Conservation (phyloP, 2,888 invertebrate genomes). For the Drosophila putrida region DNA sequence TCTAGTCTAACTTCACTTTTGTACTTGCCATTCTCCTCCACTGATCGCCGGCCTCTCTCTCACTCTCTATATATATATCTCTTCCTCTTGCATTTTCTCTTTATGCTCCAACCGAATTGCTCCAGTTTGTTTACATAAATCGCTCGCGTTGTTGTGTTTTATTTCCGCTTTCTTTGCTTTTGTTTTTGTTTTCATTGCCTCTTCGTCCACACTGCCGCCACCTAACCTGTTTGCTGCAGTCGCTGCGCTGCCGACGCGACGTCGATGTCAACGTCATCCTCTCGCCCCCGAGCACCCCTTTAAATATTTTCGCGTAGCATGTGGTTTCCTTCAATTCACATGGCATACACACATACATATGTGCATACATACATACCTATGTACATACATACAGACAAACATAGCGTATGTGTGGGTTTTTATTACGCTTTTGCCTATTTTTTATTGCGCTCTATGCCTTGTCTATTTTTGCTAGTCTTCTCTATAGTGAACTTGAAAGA, state of each 20-base stretch:
- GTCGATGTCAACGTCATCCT: slow-evolving; percentile 11
- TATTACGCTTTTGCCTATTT: slow-evolving; percentile 56
- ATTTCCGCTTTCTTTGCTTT: slow-evolving; percentile 59
- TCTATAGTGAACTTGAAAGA: slow-evolving; percentile 72
- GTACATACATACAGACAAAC: slow-evolving; percentile 18
- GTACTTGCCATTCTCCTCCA: slow-evolving; percentile 12
- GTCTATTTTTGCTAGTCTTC: slow-evolving; percentile 65
- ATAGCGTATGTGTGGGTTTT: slow-evolving; percentile 15
- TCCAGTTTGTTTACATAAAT: slow-evolving; percentile 72
- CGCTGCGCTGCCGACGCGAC: slow-evolving; percentile 18
- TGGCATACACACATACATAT: slow-evolving; percentile 38
- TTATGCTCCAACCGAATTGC: slow-evolving; percentile 22
- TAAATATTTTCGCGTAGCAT: slow-evolving; percentile 71
- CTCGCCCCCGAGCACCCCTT: not conserved
- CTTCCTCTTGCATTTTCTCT: slow-evolving; percentile 12
- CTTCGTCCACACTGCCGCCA: slow-evolving; percentile 16
- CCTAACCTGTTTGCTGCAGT: slow-evolving; percentile 62
- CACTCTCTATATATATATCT: no score
- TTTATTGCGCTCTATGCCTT: slow-evolving; percentile 66
- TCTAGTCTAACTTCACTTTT: slow-evolving; percentile 47
- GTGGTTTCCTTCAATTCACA: slow-evolving; percentile 75
- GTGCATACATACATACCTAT: slow-evolving; percentile 21
- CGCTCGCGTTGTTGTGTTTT: slow-evolving; percentile 59
- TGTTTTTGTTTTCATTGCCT: slow-evolving; percentile 49
- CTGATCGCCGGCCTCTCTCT: slow-evolving; percentile 29